A percentile compares a stretch with the other conserved stretches of the same genome.
These are phyloP conservation scores for Dorcus hopei DNA, from an alignment of 2,888 invertebrate species.

Conservation along the genomic window DNA sequence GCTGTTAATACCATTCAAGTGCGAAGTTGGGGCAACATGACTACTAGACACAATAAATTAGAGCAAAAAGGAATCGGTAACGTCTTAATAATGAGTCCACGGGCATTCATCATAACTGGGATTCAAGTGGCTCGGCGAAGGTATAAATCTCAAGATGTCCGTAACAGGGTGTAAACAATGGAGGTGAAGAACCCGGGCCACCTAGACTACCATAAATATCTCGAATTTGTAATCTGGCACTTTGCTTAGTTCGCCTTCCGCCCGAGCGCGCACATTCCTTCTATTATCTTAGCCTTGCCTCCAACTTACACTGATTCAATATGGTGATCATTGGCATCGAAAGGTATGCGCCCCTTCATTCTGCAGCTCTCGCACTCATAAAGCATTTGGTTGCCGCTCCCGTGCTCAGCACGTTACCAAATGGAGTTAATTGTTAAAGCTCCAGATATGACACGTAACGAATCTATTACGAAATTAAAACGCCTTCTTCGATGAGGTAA, in stretches of 20 bases:
- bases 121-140: constrained; percentile 36
- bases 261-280: constrained; percentile 44
- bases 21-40: no score
- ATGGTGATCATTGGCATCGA: constrained; percentile 34
- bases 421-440: no score
- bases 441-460: no score
- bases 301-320: constrained; percentile 34
- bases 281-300: constrained; percentile 36
- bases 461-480: no score
- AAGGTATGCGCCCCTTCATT: constrained; percentile 31
- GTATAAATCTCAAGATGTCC: constrained; percentile 49
- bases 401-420: no score
- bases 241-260: constrained; percentile 44
- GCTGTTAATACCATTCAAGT: no score
- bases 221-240: constrained; percentile 47
- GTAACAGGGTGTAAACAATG: constrained; percentile 50
- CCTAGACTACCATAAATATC: constrained; percentile 50
- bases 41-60: not conserved
- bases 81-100: constrained; percentile 10
- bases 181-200: constrained; percentile 48
- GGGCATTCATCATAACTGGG: constrained; percentile 36
- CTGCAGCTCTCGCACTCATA: not conserved
- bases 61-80: not conserved
- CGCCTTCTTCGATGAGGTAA: no score
- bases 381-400: not conserved